Evolutionary conservation across 1,140 invertebrate species (phyloP).

Genomic region (Schlechtendalia chinensis): DNA sequence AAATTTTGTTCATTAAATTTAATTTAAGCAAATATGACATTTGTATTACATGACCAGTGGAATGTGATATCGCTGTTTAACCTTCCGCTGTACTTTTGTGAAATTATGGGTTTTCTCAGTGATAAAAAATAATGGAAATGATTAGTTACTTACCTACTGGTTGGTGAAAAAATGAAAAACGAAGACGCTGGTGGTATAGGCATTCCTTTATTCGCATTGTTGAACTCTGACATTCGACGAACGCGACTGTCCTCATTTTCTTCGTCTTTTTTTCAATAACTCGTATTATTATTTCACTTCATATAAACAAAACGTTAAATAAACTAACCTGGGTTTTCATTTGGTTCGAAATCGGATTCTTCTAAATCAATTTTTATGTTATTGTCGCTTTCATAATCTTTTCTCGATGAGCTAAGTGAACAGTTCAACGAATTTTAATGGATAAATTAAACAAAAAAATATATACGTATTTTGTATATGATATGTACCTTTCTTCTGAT

Average conservation of each 20-base stretch:
- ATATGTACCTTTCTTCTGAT: conserved; percentile 20
- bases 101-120: no score
- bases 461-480: neutral
- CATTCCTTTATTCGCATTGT: conserved; percentile 80
- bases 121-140: neutral
- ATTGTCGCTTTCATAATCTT: conserved; percentile 31
- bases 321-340: conserved; percentile 32
- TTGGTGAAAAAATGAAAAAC: conserved; percentile 94
- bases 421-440: neutral
- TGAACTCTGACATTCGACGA: conserved; percentile 76
- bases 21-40: no score
- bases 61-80: no score
- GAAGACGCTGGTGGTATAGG: conserved; percentile 93
- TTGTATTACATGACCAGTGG: no score
- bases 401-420: neutral
- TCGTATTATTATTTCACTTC: neutral
- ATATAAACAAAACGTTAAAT: neutral
- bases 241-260: conserved; percentile 57
- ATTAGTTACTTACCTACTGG: conserved; percentile 73
- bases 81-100: no score
- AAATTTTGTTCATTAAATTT: neutral
- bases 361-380: conserved; percentile 43
- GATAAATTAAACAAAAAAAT: neutral
- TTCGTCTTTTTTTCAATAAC: conserved; percentile 30
- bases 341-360: conserved; percentile 31